A percentile compares a stretch with the other conserved stretches of the same genome.
These are phyloP conservation scores for Nymphicus hollandicus DNA, from an alignment of 2,113 vertebrate species.

Conservation along the genomic window DNA sequence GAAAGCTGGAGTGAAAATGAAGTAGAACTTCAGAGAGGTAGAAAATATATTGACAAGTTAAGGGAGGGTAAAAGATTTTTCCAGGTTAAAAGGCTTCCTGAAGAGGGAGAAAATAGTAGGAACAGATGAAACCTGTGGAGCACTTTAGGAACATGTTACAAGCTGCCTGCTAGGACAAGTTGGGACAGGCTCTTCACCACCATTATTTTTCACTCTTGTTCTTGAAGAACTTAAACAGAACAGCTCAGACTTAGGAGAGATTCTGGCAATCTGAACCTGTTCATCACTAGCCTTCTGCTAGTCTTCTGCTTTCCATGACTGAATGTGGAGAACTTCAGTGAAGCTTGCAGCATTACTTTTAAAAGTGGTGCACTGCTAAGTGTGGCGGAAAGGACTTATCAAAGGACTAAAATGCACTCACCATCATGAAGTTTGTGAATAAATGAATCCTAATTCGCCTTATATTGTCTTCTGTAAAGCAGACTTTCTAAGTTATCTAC, in stretches of 20 bases:
- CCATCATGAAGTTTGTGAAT: not conserved
- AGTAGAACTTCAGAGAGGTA: not conserved
- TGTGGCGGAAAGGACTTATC: not conserved
- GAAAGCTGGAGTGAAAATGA: not conserved
- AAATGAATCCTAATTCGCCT: not conserved
- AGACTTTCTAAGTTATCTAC: not conserved
- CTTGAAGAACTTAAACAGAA: not conserved
- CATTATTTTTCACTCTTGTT: not conserved
- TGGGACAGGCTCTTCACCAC: not conserved
- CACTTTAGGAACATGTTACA: accelerated
- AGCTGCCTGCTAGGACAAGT: not conserved
- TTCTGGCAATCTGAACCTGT: not conserved
- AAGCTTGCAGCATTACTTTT: not conserved
- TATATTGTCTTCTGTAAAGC: not conserved
- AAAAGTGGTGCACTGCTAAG: accelerated
- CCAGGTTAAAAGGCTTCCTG: not conserved
- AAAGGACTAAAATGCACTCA: not conserved
- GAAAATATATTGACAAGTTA: not conserved
- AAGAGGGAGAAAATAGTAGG: not conserved
- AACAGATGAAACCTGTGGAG: accelerated
- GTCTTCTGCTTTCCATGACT: not conserved
- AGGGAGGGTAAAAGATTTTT: not conserved
- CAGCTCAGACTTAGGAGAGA: not conserved
- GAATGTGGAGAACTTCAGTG: not conserved
- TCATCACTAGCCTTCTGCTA: not conserved